phyloP scores from a whole-genome alignment of 2,113 vertebrate species.

The Maccullochella peelii region DNA sequence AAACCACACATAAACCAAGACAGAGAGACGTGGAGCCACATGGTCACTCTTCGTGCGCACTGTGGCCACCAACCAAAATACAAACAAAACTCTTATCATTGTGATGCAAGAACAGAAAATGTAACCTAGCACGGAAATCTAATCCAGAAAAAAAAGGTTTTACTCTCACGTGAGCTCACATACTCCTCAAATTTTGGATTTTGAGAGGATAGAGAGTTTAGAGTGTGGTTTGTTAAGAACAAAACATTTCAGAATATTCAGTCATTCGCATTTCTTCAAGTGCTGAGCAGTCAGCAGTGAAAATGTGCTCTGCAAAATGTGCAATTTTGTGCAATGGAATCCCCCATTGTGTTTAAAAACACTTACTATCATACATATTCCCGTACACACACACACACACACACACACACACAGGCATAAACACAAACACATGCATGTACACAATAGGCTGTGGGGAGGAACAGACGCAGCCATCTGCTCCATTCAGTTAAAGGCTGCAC shows the following conservation, averaged over 20 bases:
- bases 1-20: neutral
- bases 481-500: constrained; percentile 73
- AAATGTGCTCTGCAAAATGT: neutral
- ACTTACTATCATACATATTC: neutral
- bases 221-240: too few relatives aligned
- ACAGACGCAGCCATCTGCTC: constrained; percentile 74
- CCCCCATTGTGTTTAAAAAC: neutral
- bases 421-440: constrained; percentile 22
- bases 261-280: neutral
- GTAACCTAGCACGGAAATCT: neutral
- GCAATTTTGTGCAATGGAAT: neutral
- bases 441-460: constrained; percentile 54
- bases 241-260: neutral
- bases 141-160: constrained; percentile 1
- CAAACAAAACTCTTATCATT: constrained; percentile 1
- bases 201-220: too few relatives aligned
- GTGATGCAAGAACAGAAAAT: neutral
- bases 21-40: constrained; percentile 14
- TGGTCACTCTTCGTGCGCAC: constrained; percentile 5
- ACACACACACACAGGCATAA: neutral
- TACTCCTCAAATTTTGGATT: neutral
- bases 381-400: neutral
- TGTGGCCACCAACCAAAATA: neutral
- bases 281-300: too few relatives aligned
- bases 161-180: neutral